Evolutionary conservation across 2,113 vertebrate species (phyloP), one percentile per base, ranked within the genome.

Genomic region (Tetraodon nigroviridis): DNA sequence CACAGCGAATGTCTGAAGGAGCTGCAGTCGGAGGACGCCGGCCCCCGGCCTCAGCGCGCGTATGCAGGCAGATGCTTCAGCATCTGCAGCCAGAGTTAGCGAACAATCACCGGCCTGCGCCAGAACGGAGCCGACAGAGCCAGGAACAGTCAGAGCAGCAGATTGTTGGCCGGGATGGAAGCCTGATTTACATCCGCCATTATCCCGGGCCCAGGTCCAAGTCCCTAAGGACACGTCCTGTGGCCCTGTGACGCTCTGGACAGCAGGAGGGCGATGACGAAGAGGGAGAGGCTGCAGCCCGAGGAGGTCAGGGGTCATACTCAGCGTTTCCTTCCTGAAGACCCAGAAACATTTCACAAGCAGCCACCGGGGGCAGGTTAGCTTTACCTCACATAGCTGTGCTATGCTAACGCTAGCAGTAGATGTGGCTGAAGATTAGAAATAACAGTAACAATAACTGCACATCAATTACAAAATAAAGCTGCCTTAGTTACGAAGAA

Each of bases 61-160:
- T 70, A 52, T 74, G 61, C 16, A 21, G 55, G 73, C 86, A 88
- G 87, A 87, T 85, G 85, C 71, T 68, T 16, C 45, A 79, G 76
- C 79, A 85, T 83, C 81, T 80, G 83, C 57, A 67, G 56, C 44
- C 71, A 1, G 67, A 64, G 72, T 61, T 56, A 46, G 54, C 29
- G 14, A 67, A 58, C 27, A 21, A 52, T 51, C 63, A 50, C 60
- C 59, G 44, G 67, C 16, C 10, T 54, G 64, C 32, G 50, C 49
- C 46, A 55, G 64, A 24, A 3, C 52, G 53, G 27, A 27, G 66
- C 42, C 18, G 42, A 8, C 49, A 51, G 54, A 1, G 56, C 55
- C 48, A 29, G 61, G 41, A 66, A 69, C 55, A 50, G 50, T 65
- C 66, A 1, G 55, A 3, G 44, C 66, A 77, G 77, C 86, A 88